A percentile compares a stretch with the other conserved stretches of the same genome.
Evolutionary conservation across 2,113 vertebrate species (phyloP).

Genomic region (Solenodon paradoxus): DNA sequence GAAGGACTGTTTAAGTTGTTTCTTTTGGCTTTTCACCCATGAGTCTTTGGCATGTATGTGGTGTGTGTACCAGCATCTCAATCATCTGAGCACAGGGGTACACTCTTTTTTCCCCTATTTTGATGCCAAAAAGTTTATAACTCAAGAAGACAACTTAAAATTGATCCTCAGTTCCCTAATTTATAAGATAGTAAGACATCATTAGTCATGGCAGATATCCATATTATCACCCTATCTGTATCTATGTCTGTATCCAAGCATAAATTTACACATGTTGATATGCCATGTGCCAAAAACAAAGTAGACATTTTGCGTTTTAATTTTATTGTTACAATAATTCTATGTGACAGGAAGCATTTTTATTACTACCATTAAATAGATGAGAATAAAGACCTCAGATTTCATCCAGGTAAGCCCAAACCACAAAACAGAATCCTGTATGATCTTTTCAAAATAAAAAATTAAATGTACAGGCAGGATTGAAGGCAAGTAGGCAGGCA

Average conservation of each 20-base stretch:
- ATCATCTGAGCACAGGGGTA: too few relatives aligned
- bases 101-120: too few relatives aligned
- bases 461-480: too few relatives aligned
- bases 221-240: neutral
- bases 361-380: neutral
- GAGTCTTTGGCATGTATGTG: too few relatives aligned
- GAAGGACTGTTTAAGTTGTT: too few relatives aligned
- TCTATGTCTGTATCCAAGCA: neutral
- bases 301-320: neutral
- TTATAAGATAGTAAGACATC: neutral
- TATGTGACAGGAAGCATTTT: neutral
- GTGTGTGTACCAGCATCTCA: too few relatives aligned
- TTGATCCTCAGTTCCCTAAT: neutral
- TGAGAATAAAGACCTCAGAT: neutral
- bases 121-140: neutral
- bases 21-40: too few relatives aligned
- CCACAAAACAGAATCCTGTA: neutral
- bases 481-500: too few relatives aligned
- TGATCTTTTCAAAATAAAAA: too few relatives aligned
- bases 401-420: neutral
- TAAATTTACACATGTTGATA: neutral
- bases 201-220: neutral
- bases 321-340: neutral
- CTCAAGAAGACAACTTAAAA: neutral
- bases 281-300: neutral